A percentile compares a stretch with the other conserved stretches of the same genome.
Evolutionary conservation across 2,113 vertebrate species (phyloP).

Genomic region (Protobothrops mucrosquamatus): DNA sequence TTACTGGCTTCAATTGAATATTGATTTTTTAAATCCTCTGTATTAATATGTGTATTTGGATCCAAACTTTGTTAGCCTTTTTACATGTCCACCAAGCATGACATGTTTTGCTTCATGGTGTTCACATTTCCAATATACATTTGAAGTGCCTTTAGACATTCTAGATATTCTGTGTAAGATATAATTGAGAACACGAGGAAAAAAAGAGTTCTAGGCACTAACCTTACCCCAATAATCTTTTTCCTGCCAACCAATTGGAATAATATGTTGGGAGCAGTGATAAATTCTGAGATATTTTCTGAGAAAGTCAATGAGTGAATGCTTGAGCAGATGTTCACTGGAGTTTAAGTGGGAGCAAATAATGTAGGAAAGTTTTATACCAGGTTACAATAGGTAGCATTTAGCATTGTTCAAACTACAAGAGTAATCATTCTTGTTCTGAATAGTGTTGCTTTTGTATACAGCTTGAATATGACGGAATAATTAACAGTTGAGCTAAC

Average conservation of each 20-base stretch:
- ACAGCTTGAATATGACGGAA: slow-evolving; percentile 31
- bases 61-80: neutral
- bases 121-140: neutral
- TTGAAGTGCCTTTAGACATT: neutral
- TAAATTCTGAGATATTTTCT: neutral
- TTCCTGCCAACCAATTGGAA: neutral
- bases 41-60: neutral
- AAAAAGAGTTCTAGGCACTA: neutral
- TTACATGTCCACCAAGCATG: neutral
- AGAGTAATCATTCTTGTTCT: neutral
- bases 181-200: neutral
- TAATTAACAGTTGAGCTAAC: slow-evolving; percentile 43
- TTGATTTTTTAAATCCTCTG: neutral
- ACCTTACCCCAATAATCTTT: neutral
- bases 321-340: neutral
- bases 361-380: neutral
- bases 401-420: neutral
- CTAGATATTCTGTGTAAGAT: neutral
- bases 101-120: neutral
- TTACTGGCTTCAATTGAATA: neutral
- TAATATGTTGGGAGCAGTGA: neutral
- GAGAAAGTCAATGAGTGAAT: neutral
- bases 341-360: too few relatives aligned
- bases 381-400: neutral
- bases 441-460: neutral